phyloP scores from a whole-genome alignment of 2,113 vertebrate genomes.

The Cyphomyrus plagiostoma region DNA sequence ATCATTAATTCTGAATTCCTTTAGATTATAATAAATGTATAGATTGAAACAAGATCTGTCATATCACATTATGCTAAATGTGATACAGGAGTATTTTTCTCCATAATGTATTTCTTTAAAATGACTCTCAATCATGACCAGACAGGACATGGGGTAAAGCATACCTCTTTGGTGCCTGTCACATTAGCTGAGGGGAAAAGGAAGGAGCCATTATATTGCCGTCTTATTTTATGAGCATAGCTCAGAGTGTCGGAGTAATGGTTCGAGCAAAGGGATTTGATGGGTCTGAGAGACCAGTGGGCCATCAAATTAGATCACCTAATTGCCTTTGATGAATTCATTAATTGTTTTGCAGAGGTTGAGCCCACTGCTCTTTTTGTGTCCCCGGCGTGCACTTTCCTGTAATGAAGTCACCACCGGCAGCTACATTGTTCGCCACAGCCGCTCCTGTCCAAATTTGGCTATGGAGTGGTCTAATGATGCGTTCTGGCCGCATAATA shows the following conservation, averaged over 20 bases:
- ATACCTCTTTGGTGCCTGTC: neutral
- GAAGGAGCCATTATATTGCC: constrained; percentile 38
- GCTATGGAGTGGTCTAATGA: constrained; percentile 41
- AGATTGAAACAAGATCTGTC: neutral
- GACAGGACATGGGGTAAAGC: neutral
- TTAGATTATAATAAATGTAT: neutral
- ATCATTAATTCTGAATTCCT: neutral
- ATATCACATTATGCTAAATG: neutral
- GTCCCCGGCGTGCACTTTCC: neutral
- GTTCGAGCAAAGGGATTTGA: constrained; percentile 25
- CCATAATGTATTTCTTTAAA: neutral
- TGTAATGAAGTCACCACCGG: neutral
- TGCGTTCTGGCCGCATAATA: constrained; percentile 56
- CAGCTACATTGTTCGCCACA: constrained; percentile 28
- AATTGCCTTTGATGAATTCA: constrained; percentile 52
- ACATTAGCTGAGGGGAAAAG: constrained; percentile 10
- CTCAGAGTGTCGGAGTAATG: constrained; percentile 42
- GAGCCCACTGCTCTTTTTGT: neutral
- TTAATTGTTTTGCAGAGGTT: constrained; percentile 37
- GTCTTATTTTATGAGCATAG: constrained; percentile 48
- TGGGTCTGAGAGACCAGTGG: constrained; percentile 45
- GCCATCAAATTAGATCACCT: constrained; percentile 56
- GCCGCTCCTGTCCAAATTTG: constrained; percentile 43
- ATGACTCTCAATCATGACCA: neutral
- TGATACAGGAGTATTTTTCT: neutral